Evolutionary conservation across 2,113 vertebrate species (phyloP), one percentile per base, ranked within the genome.

Genomic region (Oreotrochilus melanogaster): DNA sequence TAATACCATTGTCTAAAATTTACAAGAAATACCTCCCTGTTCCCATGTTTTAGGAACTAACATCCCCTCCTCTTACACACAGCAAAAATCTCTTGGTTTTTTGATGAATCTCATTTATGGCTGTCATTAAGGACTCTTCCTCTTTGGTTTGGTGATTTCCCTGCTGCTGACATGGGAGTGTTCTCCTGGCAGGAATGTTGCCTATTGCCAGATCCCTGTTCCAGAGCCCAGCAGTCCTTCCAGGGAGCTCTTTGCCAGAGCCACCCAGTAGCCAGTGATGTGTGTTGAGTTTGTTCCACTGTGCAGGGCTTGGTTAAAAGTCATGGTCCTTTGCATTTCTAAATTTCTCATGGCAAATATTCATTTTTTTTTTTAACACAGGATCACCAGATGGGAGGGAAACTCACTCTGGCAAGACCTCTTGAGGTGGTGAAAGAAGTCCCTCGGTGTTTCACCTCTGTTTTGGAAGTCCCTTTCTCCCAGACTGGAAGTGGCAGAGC

Each of bases 141-240:
- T 31, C 31, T 78, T 24, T 25, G 21, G 8, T 57, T 69, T 57
- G 67, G 19, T 54, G 48, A 62, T 70, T 67, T 65, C 28, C 43
- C 47, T 42, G 58, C 42, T 57, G 43, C 10, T 0, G 0, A 25
- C 4, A 4, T 14, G 27, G 50, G 43, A 39, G 5, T 4, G 27
- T 69, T 62, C 27, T 60, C 23, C 57, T 27, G 8, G n/a, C 23
- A 57, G 61, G 47, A 74, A 33, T 1, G 43, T 14, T 75, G 54
- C 24, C 48, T 45, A 1, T 53, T 78, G 39, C 30, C 67, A 71
- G 64, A 53, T 60, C 45, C 22, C 58, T 3, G 1, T 71, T 83
- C 47, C 58, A 78, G 45, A 53, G 61, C 48, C 45, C 65, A 74
- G 56, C 1, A 2, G 22, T 84, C 6, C 6, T 51, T 78, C 66